Conservation (phyloP, 2,797 vertebrate species). For the Channallabes apus region DNA sequence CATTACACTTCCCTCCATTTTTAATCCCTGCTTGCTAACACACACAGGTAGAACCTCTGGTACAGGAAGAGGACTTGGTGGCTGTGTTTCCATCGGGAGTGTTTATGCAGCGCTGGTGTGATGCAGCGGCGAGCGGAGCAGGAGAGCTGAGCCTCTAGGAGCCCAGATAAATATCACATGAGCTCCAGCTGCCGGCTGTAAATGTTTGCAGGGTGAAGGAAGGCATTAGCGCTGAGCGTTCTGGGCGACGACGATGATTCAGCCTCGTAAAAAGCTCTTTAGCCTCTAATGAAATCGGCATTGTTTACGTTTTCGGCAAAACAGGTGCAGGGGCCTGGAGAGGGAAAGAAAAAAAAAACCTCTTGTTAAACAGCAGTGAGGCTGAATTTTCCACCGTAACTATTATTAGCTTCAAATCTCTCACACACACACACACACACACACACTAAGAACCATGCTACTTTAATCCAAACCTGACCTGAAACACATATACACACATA, state of each 20-base stretch:
- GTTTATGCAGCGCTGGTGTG: background rate
- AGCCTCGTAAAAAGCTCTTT: conserved; percentile 61
- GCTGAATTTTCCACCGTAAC: conserved; percentile 69
- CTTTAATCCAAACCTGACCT: conserved; percentile 20
- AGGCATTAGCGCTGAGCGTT: conserved; percentile 51
- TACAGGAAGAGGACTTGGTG: background rate
- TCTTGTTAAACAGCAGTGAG: conserved; percentile 65
- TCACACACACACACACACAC: conserved; percentile 18
- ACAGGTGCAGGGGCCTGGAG: conserved; percentile 65
- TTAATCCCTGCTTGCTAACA: background rate
- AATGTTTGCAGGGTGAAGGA: conserved; percentile 40
- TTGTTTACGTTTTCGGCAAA: conserved; percentile 70
- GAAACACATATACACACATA: conserved; percentile 15
- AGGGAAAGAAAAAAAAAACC: conserved; percentile 56
- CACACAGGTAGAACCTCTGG: background rate
- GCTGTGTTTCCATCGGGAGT: background rate
- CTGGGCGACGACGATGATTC: conserved; percentile 61
- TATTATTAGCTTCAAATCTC: conserved; percentile 63
- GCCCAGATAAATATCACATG: conserved; percentile 14
- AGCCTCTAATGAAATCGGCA: conserved; percentile 60
- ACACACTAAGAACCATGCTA: conserved; percentile 12
- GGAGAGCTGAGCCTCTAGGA: background rate
- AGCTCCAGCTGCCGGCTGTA: conserved; percentile 47
- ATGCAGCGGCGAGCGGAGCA: background rate
- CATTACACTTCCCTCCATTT: background rate